Evolutionary conservation across 2,797 vertebrate genomes (phyloP).

Genomic region (Cuniculus paca): DNA sequence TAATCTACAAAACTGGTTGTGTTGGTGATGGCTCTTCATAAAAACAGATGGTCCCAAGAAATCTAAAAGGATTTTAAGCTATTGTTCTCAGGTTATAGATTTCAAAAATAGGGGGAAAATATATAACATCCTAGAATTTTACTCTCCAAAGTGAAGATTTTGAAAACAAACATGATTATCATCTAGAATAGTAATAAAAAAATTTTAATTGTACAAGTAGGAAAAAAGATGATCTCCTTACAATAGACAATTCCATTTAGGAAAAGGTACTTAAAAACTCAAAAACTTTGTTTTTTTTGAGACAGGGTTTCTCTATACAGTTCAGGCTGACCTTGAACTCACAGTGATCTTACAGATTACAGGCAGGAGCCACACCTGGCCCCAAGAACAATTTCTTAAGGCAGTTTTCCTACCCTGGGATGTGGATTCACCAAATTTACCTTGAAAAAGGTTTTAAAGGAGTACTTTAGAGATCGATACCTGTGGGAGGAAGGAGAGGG

Average conservation of each 20-base stretch:
- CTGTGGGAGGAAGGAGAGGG: not conserved
- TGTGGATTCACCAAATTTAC: not conserved
- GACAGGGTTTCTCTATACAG: not conserved
- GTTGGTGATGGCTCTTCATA: not conserved
- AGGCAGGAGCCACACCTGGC: too few relatives aligned
- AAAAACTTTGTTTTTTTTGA: not conserved
- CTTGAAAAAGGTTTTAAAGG: conserved; percentile 2
- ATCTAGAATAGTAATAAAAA: not conserved
- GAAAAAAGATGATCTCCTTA: not conserved
- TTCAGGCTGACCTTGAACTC: not conserved
- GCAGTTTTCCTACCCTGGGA: not conserved
- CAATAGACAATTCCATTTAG: not conserved
- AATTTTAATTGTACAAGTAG: not conserved
- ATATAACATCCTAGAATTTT: not conserved
- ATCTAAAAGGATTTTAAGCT: not conserved
- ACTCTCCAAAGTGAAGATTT: conserved; percentile 6
- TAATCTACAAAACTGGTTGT: not conserved
- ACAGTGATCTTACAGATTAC: not conserved
- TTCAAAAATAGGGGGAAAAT: not conserved
- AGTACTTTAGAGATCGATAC: not conserved
- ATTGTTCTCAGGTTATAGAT: not conserved
- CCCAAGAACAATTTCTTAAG: not conserved
- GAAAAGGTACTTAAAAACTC: not conserved
- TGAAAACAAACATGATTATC: conserved; percentile 21
- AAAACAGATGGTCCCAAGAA: conserved; percentile 54